Evolutionary conservation across 53 echinoderm and acorn worm genomes (phyloP).

Genomic region (Patiria pectinifera): DNA sequence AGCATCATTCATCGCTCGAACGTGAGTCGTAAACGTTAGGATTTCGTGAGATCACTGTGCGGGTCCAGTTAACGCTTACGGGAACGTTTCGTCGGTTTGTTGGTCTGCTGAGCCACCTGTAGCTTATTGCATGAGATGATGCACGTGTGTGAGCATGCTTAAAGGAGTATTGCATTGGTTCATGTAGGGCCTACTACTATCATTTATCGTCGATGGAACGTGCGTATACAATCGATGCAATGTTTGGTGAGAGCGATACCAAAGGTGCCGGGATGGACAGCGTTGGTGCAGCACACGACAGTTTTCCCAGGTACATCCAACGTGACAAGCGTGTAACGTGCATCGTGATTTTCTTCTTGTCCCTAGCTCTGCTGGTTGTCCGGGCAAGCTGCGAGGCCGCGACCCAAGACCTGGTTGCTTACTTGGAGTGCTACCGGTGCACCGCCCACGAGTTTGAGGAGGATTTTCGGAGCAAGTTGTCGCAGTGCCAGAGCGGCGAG

Average conservation of each 20-base stretch:
- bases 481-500: constrained; percentile 30
- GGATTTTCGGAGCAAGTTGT: constrained; percentile 32
- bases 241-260: background rate
- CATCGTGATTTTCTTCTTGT: background rate
- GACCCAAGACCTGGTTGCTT: background rate
- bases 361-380: constrained; percentile 10
- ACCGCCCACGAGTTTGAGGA: constrained; percentile 41
- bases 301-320: background rate
- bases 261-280: background rate
- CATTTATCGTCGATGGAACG: no score
- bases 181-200: no score
- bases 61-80: background rate
- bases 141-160: no score
- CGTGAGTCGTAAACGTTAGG: background rate
- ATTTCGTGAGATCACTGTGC: background rate
- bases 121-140: background rate
- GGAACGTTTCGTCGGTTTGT: background rate
- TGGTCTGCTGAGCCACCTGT: background rate
- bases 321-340: background rate
- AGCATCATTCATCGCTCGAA: background rate
- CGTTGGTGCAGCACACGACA: background rate
- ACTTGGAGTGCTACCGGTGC: constrained; percentile 55
- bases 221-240: background rate
- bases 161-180: no score
- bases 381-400: constrained; percentile 15